Conservation (phyloP, 1,140 invertebrate genomes). For the Pseudomyrmex sp. region DNA sequence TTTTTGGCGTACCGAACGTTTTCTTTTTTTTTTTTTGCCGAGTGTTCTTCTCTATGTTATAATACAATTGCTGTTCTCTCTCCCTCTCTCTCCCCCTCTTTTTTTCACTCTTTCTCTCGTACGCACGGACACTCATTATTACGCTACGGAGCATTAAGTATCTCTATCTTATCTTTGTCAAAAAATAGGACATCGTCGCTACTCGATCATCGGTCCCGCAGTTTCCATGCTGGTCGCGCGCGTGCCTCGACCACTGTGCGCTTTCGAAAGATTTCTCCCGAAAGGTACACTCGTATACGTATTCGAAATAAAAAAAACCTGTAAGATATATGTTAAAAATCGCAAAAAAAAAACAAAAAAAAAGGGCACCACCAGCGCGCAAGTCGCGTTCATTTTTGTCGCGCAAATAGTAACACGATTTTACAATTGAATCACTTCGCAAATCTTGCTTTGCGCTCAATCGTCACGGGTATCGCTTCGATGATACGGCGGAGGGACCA, state of each 20-base stretch:
- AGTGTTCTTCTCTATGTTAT: conserved; percentile 10
- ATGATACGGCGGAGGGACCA: background rate
- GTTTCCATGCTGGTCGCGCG: conserved; percentile 34
- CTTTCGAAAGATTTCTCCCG: conserved; percentile 25
- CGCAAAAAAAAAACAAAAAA: background rate
- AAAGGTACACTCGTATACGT: conserved; percentile 41
- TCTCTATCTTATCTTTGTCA: conserved; percentile 66
- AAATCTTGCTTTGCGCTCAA: conserved; percentile 11
- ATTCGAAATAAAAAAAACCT: background rate
- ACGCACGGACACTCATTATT: conserved; percentile 33
- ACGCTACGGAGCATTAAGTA: conserved; percentile 71
- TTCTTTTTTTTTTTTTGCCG: background rate
- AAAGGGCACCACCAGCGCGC: background rate
- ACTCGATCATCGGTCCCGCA: conserved; percentile 44
- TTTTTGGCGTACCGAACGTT: conserved; percentile 6
- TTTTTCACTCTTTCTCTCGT: background rate
- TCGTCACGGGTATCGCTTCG: conserved; percentile 23
- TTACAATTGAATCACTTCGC: background rate
- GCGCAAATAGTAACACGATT: background rate
- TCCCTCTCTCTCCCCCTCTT: background rate
- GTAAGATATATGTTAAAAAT: conserved; percentile 5
- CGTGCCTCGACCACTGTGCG: conserved; percentile 32
- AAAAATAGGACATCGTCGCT: conserved; percentile 72
- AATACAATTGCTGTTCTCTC: conserved; percentile 36
- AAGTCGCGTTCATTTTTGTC: background rate